These are phyloP conservation scores for Enteromius mattozi DNA, from an alignment of 2,797 vertebrate species.

Conservation along the genomic window DNA sequence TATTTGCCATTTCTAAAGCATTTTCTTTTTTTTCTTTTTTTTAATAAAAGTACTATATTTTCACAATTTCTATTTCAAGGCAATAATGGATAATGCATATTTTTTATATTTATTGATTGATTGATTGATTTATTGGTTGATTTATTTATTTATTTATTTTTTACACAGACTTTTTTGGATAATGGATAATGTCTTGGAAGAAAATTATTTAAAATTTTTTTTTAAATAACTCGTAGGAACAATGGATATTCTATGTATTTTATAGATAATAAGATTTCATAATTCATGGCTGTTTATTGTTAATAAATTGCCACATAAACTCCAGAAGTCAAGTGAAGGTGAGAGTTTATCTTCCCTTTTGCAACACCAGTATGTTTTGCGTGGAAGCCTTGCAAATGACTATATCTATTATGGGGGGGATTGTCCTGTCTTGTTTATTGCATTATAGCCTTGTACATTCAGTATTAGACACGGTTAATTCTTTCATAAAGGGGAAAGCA, in stretches of 20 bases:
- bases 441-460: not conserved
- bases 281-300: not conserved
- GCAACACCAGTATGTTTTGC: not conserved
- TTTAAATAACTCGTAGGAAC: not conserved
- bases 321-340: conserved; percentile 22
- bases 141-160: too few species aligned
- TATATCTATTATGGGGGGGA: conserved; percentile 5
- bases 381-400: conserved; percentile 20
- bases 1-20: not conserved
- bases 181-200: not conserved
- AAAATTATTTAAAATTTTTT: not conserved
- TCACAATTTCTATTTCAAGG: not conserved
- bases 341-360: conserved; percentile 9
- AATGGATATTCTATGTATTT: not conserved
- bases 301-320: conserved; percentile 11
- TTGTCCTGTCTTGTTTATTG: conserved; percentile 14
- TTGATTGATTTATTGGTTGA: too few species aligned
- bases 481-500: conserved; percentile 33
- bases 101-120: too few species aligned
- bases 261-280: conserved; percentile 4
- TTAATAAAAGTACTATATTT: not conserved
- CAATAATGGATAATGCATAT: too few species aligned
- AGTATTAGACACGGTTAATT: conserved; percentile 29
- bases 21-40: not conserved
- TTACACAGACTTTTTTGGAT: too few species aligned